Percentiles rank a stretch among this genome's conserved stretches.
Conservation (phyloP, 2,888 invertebrate species). For the Yponomeuta sedellus region DNA sequence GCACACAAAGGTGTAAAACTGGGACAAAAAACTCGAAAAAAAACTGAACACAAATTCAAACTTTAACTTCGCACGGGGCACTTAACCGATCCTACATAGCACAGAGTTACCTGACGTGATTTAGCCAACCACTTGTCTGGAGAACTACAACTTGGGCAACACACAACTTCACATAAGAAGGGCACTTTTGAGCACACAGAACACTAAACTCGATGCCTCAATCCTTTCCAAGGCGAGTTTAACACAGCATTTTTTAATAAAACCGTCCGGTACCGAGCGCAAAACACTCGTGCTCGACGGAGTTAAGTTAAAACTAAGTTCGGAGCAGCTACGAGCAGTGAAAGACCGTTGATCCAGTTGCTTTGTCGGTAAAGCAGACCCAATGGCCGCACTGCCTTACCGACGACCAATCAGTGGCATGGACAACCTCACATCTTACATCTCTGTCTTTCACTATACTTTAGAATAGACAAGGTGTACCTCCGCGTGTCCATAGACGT, state of each 20-base stretch:
- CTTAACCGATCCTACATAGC: constrained; percentile 65
- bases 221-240: constrained; percentile 50
- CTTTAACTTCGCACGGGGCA: constrained; percentile 62
- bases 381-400: constrained; percentile 44
- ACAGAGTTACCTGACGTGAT: constrained; percentile 64
- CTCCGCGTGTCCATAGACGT: constrained; percentile 30
- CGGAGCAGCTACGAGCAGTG: constrained; percentile 55
- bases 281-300: constrained; percentile 58
- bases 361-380: constrained; percentile 60
- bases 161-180: constrained; percentile 34
- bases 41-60: constrained; percentile 60
- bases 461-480: constrained; percentile 39
- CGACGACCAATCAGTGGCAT: constrained; percentile 40
- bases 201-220: constrained; percentile 38
- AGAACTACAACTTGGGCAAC: constrained; percentile 13
- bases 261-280: constrained; percentile 46
- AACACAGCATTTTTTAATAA: constrained; percentile 51
- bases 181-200: constrained; percentile 41
- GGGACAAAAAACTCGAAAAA: constrained; percentile 34
- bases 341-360: constrained; percentile 76
- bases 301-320: constrained; percentile 72
- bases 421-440: constrained; percentile 24
- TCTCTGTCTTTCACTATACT: constrained; percentile 36
- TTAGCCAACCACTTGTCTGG: constrained; percentile 45
- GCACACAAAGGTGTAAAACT: constrained; percentile 46